Conservation (phyloP, 2,888 invertebrate genomes). For the Cosmia trapezina region DNA sequence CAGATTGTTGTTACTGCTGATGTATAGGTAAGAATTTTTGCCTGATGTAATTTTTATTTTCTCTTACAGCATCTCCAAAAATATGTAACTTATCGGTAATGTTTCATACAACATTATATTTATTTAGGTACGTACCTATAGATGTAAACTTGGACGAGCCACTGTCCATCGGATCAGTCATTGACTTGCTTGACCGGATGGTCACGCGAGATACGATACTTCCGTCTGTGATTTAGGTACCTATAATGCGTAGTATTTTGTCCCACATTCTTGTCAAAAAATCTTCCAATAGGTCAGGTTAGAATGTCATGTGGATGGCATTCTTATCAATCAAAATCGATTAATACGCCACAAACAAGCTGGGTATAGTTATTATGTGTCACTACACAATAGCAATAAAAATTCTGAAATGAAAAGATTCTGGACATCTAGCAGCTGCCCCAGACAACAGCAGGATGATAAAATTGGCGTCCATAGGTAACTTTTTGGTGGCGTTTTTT, state of each 20-base stretch:
- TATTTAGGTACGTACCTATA: slow-evolving; percentile 7
- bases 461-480: not conserved
- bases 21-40: not conserved
- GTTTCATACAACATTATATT: slow-evolving; percentile 8
- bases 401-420: not conserved
- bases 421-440: not conserved
- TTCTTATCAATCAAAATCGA: slow-evolving; percentile 3
- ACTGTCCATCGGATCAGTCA: slow-evolving; percentile 40
- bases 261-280: slow-evolving; percentile 20
- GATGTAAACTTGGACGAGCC: slow-evolving; percentile 4
- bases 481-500: too few relatives aligned
- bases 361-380: not conserved
- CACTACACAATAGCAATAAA: not conserved
- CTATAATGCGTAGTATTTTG: slow-evolving; percentile 11
- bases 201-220: slow-evolving; percentile 22
- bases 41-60: slow-evolving; percentile 33
- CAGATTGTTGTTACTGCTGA: slow-evolving; percentile 1
- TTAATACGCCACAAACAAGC: not conserved
- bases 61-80: slow-evolving; percentile 37
- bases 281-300: slow-evolving; percentile 5
- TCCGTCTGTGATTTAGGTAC: slow-evolving; percentile 16
- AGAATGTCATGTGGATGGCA: not conserved
- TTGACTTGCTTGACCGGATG: slow-evolving; percentile 43
- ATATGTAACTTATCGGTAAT: slow-evolving; percentile 12
- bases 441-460: not conserved